Base-by-base conservation (phyloP, 2,113 vertebrate species). In the Cebus imitator region DNA sequence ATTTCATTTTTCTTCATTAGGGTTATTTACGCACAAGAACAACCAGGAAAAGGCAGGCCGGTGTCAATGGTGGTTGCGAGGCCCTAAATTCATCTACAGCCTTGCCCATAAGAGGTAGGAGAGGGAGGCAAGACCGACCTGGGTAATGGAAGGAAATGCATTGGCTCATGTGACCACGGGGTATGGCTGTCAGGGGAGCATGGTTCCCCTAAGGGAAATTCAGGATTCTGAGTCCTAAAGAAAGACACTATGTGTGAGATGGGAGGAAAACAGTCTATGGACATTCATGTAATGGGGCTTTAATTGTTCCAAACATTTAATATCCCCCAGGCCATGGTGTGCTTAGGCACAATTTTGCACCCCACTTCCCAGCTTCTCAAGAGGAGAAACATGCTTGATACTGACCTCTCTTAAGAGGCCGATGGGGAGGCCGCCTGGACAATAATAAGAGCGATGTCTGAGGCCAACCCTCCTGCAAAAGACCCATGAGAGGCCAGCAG, bases 61-160 rank as follows among this genome's bases (percentile, higher is more conserved):
- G 6, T 0, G 25, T 78, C 48, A 87, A 11, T 23, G 43, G 43
- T 12, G 0, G 21, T 18, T 3, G 0, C 5, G 4, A 14, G 2
- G n/a, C 18, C 35, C 5, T 52, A 11, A 35, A 13, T 37, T 35
- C 27, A 43, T 48, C 50, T 66, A 27, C 3, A 57, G 16, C 23
- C 25, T 73, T 14, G 25, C 8, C 23, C 66, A 1, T 12, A 90
- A 55, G 48, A 57, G 14, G 17, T 2, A 35, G 6, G 35, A 95
- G 80, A 82, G 8, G 12, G 17, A 13, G 81, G 21, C 0, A 30
- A 57, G 48, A 70, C 11, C 40, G n/a, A 70, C 1, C 27, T 27
- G 32, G 32, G 10, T 23, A 5, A 52, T 55, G 6, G 14, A 9
- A 23, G 27, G 10, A 3, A 18, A 40, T 45, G 9, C 25, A 14